Conservation (phyloP, 2,113 vertebrate genomes). For the Empidonax alnorum region DNA sequence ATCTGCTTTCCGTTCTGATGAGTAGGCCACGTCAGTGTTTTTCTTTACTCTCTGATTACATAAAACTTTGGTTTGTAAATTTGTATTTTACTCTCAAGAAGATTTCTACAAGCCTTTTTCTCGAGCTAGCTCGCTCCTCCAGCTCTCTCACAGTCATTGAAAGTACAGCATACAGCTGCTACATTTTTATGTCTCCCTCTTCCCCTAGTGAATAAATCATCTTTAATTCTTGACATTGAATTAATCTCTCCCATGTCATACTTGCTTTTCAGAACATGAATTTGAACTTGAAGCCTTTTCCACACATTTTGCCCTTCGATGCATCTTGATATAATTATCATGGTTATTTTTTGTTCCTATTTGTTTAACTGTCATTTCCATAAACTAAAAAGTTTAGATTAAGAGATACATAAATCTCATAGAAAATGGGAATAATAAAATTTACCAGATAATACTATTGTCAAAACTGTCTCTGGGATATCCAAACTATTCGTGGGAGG, state of each 20-base stretch:
- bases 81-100: not conserved
- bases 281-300: conserved; percentile 24
- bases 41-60: not conserved
- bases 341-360: not conserved
- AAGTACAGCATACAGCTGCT: not conserved
- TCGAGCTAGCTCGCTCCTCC: not conserved
- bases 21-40: not conserved
- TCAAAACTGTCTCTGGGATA: not conserved
- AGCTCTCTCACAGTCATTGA: not conserved
- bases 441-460: not conserved
- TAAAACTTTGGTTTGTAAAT: not conserved
- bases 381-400: not conserved
- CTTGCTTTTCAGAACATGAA: conserved; percentile 14
- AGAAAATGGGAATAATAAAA: not conserved
- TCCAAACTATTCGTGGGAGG: not conserved
- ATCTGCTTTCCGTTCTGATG: not conserved
- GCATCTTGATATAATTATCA: not conserved
- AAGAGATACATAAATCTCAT: not conserved
- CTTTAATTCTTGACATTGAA: not conserved
- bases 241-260: not conserved
- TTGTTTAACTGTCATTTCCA: not conserved
- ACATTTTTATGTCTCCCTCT: conserved; percentile 10
- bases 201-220: conserved; percentile 40
- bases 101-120: not conserved
- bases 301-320: not conserved